Conservation (phyloP, 1,140 invertebrate genomes). For the Sitobion miscanthi region DNA sequence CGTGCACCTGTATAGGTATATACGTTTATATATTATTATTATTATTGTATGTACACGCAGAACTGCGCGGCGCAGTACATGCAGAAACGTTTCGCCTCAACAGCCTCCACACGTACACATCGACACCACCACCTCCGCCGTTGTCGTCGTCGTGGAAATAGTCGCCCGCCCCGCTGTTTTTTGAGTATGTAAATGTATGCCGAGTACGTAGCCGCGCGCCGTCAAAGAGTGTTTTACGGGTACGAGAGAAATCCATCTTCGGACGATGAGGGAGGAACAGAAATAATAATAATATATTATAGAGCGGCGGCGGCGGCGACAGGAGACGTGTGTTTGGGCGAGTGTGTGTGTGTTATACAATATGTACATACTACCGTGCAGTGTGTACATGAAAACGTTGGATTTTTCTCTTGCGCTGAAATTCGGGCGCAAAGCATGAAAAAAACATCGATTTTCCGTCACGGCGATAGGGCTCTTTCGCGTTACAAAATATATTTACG, state of each 20-base stretch:
- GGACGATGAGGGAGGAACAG: neutral
- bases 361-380: neutral
- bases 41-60: neutral
- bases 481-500: neutral
- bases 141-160: neutral
- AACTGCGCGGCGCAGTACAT: too few species aligned
- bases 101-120: too few species aligned
- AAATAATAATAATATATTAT: neutral
- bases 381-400: neutral
- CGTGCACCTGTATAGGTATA: neutral
- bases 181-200: slow-evolving; percentile 18
- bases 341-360: neutral
- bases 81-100: slow-evolving; percentile 1
- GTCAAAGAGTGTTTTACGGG: neutral
- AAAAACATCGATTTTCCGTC: slow-evolving; percentile 31
- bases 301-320: neutral
- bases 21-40: too few species aligned
- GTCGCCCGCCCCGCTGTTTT: neutral
- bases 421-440: neutral
- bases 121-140: too few species aligned
- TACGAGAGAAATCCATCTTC: neutral
- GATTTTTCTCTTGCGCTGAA: neutral
- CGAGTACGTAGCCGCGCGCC: neutral
- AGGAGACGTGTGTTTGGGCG: neutral
- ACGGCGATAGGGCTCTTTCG: neutral